Evolutionary conservation across 2,113 vertebrate genomes (phyloP), one percentile per base, ranked within the genome.

Genomic region (Laterallus jamaicensis): DNA sequence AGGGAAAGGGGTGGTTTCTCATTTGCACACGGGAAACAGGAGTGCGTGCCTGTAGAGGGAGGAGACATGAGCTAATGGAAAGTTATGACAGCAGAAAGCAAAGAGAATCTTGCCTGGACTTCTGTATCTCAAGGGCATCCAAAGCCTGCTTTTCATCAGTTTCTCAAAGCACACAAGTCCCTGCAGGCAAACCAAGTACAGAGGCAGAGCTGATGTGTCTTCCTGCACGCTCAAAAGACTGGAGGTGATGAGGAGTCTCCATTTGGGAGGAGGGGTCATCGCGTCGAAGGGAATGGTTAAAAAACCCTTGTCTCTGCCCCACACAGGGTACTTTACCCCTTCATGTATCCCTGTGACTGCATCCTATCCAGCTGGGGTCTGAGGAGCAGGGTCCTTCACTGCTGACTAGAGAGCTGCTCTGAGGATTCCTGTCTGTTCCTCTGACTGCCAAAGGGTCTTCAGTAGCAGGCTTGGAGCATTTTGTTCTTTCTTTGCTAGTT

Each of bases 41-140:
- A 86, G 29, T 9, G 9, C 44, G 73, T 0, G 5, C 49, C 28
- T 60, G 12, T 68, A 17, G 39, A 28, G 32, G 13, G 40, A 75
- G 79, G 50, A 92, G 44, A 69, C 26, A 14, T 86, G 77, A 93
- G 67, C 42, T 86, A 92, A 86, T 83, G 80, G 94, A 86, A 93
- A 90, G 6, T 78, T 85, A 47, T 44, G 42, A 59, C 14, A 56
- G 13, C 31, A n/a, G 35, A 92, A 94, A 95, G 32, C 75, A 92
- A 82, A 88, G 24, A 79, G 19, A 84, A 35, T 44, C 92, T 68
- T 76, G 75, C 58, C 63, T 67, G 71, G 70, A 58, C n/a, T 73
- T 85, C 62, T 55, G 58, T 52, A 78, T 32, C 40, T 50, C 39
- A 62, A 70, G 42, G 20, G 75, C 19, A 28, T 92, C 83, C 50